A percentile compares a stretch with the other conserved stretches of the same genome.
Conservation (phyloP, 2,113 vertebrate genomes). For the Heliornis fulica region DNA sequence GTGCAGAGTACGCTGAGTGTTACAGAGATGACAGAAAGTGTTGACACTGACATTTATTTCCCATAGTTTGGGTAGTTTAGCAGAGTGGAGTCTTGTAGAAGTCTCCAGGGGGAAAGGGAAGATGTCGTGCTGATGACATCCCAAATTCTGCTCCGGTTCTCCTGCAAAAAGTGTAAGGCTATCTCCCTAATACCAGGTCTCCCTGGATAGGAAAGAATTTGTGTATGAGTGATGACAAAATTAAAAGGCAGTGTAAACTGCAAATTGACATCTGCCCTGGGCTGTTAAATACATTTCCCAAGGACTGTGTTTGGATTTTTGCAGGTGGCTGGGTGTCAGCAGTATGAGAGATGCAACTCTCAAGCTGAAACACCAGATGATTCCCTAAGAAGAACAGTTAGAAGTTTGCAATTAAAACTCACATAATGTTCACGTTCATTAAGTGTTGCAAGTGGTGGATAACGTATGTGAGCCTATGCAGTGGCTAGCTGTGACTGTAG, state of each 20-base stretch:
- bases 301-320: not conserved
- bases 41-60: not conserved
- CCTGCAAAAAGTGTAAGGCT: not conserved
- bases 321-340: not conserved
- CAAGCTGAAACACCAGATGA: not conserved
- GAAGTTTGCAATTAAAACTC: not conserved
- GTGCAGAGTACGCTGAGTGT: not conserved
- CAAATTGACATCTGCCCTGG: not conserved
- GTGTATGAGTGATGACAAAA: not conserved
- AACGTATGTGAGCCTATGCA: not conserved
- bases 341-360: not conserved
- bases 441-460: not conserved
- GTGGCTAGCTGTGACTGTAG: not conserved
- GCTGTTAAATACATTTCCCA: not conserved
- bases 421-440: not conserved
- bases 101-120: not conserved
- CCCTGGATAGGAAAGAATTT: not conserved
- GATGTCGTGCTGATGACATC: not conserved
- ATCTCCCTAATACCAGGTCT: not conserved
- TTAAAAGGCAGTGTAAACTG: not conserved
- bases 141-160: not conserved
- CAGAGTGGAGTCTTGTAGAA: not conserved
- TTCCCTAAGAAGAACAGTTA: not conserved
- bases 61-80: not conserved
- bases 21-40: not conserved